phyloP scores from a whole-genome alignment of 2,113 vertebrate species.

The Struthidea cinerea region DNA sequence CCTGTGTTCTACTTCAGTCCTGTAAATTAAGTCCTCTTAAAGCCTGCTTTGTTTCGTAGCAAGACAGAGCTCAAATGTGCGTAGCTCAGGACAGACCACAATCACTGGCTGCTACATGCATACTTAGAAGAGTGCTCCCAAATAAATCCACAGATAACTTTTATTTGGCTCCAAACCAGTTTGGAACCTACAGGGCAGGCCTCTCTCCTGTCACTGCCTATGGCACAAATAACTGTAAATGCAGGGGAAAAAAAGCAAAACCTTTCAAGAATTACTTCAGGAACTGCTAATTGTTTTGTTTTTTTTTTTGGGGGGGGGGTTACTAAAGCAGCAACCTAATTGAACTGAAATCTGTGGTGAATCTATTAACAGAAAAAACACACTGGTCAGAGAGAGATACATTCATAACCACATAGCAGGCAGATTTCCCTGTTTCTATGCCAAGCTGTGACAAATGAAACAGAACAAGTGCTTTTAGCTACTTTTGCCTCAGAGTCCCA shows the following conservation, averaged over 20 bases:
- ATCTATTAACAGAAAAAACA: neutral
- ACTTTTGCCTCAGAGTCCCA: neutral
- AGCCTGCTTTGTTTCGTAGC: neutral
- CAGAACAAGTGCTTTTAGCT: neutral
- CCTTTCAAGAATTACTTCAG: neutral
- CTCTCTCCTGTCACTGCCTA: neutral
- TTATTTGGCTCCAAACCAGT: neutral
- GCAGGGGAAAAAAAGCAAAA: neutral
- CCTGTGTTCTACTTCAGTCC: neutral
- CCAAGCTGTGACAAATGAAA: rapidly evolving
- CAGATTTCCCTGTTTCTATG: neutral
- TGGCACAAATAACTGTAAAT: neutral
- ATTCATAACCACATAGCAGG: neutral
- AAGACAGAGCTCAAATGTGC: neutral
- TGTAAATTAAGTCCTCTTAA: neutral
- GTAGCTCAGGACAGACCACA: neutral
- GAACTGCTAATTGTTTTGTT: neutral
- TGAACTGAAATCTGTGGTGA: neutral
- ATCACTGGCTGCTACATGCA: neutral
- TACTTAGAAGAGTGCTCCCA: neutral
- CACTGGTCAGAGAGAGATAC: too few relatives aligned
- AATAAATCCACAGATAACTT: neutral
- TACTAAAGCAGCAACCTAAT: neutral
- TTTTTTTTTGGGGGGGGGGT: too few relatives aligned
- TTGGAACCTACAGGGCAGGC: neutral